Conservation (phyloP, 2,113 vertebrate genomes). For the Piprites chloris region DNA sequence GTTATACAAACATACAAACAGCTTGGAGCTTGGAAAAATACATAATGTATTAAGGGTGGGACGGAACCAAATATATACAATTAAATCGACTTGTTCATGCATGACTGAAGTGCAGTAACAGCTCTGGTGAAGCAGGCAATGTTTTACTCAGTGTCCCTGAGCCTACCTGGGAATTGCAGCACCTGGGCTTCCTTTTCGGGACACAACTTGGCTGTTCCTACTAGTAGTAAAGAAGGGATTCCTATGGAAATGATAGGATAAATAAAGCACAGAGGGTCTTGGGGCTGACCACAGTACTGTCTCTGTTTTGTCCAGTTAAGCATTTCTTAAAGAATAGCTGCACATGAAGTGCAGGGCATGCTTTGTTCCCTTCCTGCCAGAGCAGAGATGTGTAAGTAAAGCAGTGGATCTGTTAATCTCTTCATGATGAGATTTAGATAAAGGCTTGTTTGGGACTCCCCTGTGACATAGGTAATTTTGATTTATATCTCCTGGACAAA, state of each 20-base stretch:
- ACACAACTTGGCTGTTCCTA: not conserved
- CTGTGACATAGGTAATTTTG: not conserved
- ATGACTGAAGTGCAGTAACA: accelerated
- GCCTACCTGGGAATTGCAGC: not conserved
- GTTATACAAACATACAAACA: not conserved
- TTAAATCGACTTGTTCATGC: not conserved
- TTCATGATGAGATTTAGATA: not conserved
- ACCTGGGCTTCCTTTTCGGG: not conserved
- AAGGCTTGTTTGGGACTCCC: not conserved
- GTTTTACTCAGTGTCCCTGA: not conserved
- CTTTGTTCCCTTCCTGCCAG: not conserved
- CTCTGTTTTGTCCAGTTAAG: not conserved
- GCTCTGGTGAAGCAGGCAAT: not conserved
- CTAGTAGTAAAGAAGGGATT: not conserved
- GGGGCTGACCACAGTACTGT: not conserved
- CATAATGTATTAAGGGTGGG: not conserved
- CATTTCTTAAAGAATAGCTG: not conserved
- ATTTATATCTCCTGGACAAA: not conserved
- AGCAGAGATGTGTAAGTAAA: not conserved
- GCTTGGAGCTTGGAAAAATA: not conserved
- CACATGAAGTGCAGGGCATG: not conserved
- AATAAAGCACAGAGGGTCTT: not conserved
- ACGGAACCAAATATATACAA: not conserved
- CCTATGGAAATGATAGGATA: not conserved
- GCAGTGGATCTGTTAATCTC: not conserved